Conservation (phyloP, 2,113 vertebrate species). For the Callipepla squamata region DNA sequence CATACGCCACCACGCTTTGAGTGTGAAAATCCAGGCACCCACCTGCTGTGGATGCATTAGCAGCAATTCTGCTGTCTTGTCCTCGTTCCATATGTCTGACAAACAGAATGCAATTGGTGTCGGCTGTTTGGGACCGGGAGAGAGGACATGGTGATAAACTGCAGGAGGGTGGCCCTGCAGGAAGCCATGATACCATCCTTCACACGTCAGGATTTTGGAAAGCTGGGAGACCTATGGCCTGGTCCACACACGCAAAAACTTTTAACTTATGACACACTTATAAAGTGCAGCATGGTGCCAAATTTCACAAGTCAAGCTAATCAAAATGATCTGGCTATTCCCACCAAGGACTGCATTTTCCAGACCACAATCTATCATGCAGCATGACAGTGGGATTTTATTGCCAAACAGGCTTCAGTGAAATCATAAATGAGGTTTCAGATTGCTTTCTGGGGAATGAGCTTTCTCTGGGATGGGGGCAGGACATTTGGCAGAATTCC, state of each 20-base stretch:
- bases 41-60: accelerated
- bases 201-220: not conserved
- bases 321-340: slow-evolving; percentile 9
- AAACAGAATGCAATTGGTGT: not conserved
- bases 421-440: slow-evolving; percentile 1
- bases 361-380: not conserved
- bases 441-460: not conserved
- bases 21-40: not conserved
- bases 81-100: not conserved
- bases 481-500: not conserved
- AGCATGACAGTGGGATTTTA: not conserved
- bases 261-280: not conserved
- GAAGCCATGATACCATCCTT: not conserved
- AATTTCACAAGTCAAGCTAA: slow-evolving; percentile 6
- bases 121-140: not conserved
- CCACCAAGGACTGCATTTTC: not conserved
- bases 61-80: not conserved
- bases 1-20: not conserved
- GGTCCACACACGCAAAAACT: not conserved
- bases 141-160: not conserved
- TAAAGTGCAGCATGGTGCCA: not conserved
- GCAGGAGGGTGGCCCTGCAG: not conserved
- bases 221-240: accelerated
- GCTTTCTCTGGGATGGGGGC: not conserved
- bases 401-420: slow-evolving; percentile 1